phyloP scores from a whole-genome alignment of 2,888 invertebrate species.

The Margaritifera margaritifera region DNA sequence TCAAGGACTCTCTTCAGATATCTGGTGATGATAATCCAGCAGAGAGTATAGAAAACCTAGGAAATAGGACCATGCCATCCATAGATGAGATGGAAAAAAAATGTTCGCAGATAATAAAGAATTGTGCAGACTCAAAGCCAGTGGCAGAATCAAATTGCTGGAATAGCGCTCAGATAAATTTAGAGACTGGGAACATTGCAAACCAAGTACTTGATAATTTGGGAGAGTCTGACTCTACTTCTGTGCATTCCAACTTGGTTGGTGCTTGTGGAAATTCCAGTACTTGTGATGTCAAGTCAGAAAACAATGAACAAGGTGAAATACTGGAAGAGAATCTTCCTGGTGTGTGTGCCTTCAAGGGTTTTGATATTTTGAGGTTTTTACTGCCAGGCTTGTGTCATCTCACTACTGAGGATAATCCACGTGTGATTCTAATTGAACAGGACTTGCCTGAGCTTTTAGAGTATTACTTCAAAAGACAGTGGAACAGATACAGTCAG shows the following conservation, averaged over 20 bases:
- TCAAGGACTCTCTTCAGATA: too few relatives aligned
- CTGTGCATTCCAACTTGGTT: neutral
- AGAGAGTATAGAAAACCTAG: too few relatives aligned
- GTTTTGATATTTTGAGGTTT: conserved; percentile 83
- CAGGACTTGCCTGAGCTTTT: conserved; percentile 77
- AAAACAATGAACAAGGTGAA: conserved; percentile 1
- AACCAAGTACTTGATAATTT: too few relatives aligned
- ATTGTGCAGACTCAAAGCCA: too few relatives aligned
- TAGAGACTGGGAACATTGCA: too few relatives aligned
- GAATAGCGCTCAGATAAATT: too few relatives aligned
- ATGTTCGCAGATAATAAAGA: too few relatives aligned
- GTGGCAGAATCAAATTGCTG: too few relatives aligned
- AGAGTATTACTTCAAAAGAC: conserved; percentile 69
- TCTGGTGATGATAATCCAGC: too few relatives aligned
- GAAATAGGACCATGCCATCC: too few relatives aligned
- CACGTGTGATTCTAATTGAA: conserved; percentile 85
- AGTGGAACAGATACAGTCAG: conserved; percentile 27
- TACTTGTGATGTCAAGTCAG: conserved; percentile 2
- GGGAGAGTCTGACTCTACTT: too few relatives aligned
- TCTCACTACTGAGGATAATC: conserved; percentile 89
- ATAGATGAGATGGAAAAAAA: too few relatives aligned
- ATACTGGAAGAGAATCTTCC: neutral
- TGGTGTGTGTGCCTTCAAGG: neutral
- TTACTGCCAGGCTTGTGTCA: conserved; percentile 92
- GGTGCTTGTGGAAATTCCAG: conserved; percentile 1